Base-by-base conservation (phyloP, 1,140 invertebrate species). In the Zeugodacus cucurbitae region DNA sequence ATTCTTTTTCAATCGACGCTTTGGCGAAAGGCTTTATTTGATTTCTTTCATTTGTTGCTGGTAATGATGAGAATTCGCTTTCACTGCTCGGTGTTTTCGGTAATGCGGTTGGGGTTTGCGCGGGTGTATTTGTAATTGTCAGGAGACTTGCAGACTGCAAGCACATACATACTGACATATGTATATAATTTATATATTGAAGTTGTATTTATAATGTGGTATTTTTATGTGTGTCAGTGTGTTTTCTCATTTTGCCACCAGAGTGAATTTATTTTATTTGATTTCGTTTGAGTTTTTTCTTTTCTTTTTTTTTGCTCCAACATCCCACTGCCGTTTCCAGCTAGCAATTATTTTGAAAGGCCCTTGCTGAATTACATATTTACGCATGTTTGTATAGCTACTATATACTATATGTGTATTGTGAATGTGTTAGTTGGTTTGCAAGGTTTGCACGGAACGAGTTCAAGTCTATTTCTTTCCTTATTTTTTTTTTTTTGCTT, bases 21-120 rank as follows among this genome's bases (percentile, higher is more conserved):
- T 82, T 82, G 74, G 29, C 74, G 34, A 48, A 82, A 82, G 26
- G 7, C 37, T 82, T 82, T 48, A 82, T 82, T 82, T 82, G 37
- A 82, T 82, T 82, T 82, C 41, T 29, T 82, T n/a, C n/a, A 82
- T 82, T 82, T 82, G 74, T 82, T 82, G 74, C 41, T 82, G n/a
- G 74, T 54, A 82, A 44, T 44, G 74, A 82, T 48, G 74, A 82
- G 41, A 54, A 48, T 82, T 48, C 41, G n/a, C 74, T 48, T 48
- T 82, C 41, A 54, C 14, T 48, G 74, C 41, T 26, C 10, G 22
- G 1, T 82, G 41, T 29, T 82, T 82, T 82, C 26, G 37, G 37
- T 82, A 48, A 48, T 48, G 74, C 74, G 74, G 74, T 82, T 82
- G 41, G n/a, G 37, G 8, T 82, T 54, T 74, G 34, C 34, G 67